phyloP scores from a whole-genome alignment of 2,888 invertebrate species.

The Tholera decimalis region DNA sequence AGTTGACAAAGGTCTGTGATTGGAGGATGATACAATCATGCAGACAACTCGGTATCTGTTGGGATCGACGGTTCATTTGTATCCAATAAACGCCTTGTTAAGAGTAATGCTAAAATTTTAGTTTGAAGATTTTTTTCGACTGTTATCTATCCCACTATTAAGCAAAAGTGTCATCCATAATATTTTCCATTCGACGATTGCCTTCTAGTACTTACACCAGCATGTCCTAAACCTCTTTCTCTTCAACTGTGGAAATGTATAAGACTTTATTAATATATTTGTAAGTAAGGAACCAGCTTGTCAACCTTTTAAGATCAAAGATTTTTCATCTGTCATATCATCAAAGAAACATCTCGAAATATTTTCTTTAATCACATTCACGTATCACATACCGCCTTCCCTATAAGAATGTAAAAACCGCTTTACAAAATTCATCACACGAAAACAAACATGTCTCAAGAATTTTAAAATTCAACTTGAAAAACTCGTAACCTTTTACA shows the following conservation, averaged over 20 bases:
- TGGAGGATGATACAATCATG: too few relatives aligned
- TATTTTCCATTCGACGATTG: too few relatives aligned
- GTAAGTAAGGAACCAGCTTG: not conserved
- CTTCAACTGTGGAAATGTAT: not conserved
- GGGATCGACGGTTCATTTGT: slow-evolving; percentile 54
- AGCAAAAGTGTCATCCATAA: too few relatives aligned
- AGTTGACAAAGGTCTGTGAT: slow-evolving; percentile 58
- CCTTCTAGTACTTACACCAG: too few relatives aligned
- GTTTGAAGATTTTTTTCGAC: too few relatives aligned
- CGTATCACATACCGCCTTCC: slow-evolving; percentile 9
- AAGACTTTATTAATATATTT: not conserved
- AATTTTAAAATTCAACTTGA: slow-evolving; percentile 23
- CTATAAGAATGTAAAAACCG: slow-evolving; percentile 5
- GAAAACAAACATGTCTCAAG: not conserved
- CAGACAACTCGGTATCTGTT: too few relatives aligned
- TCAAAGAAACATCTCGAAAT: slow-evolving; percentile 18
- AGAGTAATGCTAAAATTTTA: too few relatives aligned
- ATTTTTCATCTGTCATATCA: not conserved
- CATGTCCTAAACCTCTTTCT: too few relatives aligned
- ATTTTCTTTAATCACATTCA: slow-evolving; percentile 16
- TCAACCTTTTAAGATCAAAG: slow-evolving; percentile 1
- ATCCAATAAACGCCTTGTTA: slow-evolving; percentile 43
- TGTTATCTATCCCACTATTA: too few relatives aligned
- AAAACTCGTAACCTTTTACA: slow-evolving; percentile 35
- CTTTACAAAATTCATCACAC: slow-evolving; percentile 14